Percentiles rank a stretch among this genome's conserved stretches.
Conservation (phyloP, 2,113 vertebrate species). For the Corvus hawaiiensis region DNA sequence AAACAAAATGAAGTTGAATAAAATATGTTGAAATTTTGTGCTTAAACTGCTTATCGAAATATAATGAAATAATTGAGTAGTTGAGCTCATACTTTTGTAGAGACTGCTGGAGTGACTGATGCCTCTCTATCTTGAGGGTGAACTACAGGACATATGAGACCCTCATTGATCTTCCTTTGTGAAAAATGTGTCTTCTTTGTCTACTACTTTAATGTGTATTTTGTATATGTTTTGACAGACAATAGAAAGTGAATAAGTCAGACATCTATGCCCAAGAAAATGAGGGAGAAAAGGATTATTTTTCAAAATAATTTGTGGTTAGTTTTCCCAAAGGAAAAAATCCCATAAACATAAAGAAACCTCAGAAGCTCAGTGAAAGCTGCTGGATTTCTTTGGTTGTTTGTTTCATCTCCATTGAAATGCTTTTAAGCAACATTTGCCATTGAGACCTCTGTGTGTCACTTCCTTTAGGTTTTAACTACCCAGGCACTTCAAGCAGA, state of each 20-base stretch:
- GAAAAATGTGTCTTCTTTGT: not conserved
- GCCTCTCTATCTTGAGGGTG: not conserved
- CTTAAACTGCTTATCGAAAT: not conserved
- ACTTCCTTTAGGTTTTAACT: not conserved
- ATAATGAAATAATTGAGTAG: not conserved
- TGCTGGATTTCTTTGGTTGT: not conserved
- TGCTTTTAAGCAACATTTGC: not conserved
- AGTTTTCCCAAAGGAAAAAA: not conserved
- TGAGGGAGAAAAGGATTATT: not conserved
- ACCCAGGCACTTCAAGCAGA: not conserved
- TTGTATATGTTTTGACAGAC: not conserved
- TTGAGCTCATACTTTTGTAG: not conserved
- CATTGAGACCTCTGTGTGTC: not conserved
- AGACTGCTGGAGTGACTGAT: not conserved
- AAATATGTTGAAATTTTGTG: not conserved
- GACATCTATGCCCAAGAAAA: not conserved
- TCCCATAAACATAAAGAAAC: not conserved
- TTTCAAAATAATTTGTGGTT: not conserved
- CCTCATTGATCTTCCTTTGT: not conserved
- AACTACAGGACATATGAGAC: not conserved
- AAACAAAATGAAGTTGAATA: not conserved
- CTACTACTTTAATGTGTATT: not conserved
- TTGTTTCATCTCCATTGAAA: not conserved
- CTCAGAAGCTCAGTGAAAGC: not conserved
- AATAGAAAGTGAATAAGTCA: not conserved